Percentiles rank a stretch among this genome's conserved stretches.
These are phyloP conservation scores for Antechinus flavipes DNA, from an alignment of 2,113 vertebrate species.

Conservation along the genomic window DNA sequence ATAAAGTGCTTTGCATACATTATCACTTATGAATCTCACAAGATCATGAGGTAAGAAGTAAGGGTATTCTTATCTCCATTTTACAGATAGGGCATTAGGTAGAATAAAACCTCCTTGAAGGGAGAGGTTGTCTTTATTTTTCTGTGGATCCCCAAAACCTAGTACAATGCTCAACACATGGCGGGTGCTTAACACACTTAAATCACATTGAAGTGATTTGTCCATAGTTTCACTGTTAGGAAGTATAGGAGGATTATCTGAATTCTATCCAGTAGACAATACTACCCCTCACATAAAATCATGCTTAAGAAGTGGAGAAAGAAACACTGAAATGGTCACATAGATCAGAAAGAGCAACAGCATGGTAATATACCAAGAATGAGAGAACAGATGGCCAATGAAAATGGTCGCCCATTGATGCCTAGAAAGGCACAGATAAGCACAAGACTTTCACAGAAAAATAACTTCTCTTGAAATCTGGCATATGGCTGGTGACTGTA, in stretches of 20 bases:
- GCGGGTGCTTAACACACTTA: not conserved
- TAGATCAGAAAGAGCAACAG: not conserved
- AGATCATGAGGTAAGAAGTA: not conserved
- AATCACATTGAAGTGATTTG: not conserved
- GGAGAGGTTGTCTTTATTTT: not conserved
- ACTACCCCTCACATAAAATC: not conserved
- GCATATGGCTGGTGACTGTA: not conserved
- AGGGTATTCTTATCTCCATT: not conserved
- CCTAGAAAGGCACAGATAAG: not conserved
- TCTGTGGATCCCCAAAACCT: not conserved
- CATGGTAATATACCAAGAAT: not conserved
- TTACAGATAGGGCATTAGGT: not conserved
- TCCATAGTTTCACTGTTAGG: not conserved
- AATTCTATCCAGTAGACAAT: not conserved
- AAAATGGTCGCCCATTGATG: not conserved
- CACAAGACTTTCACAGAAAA: not conserved
- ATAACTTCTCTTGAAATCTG: not conserved
- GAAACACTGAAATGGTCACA: not conserved
- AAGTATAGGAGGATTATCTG: not conserved
- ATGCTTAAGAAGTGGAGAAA: not conserved
- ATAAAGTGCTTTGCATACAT: not conserved
- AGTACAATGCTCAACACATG: not conserved
- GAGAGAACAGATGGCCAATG: not conserved
- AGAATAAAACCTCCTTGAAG: not conserved
- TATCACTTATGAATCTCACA: not conserved